Conservation (phyloP, 2,113 vertebrate genomes). For the Urocolius indicus region DNA sequence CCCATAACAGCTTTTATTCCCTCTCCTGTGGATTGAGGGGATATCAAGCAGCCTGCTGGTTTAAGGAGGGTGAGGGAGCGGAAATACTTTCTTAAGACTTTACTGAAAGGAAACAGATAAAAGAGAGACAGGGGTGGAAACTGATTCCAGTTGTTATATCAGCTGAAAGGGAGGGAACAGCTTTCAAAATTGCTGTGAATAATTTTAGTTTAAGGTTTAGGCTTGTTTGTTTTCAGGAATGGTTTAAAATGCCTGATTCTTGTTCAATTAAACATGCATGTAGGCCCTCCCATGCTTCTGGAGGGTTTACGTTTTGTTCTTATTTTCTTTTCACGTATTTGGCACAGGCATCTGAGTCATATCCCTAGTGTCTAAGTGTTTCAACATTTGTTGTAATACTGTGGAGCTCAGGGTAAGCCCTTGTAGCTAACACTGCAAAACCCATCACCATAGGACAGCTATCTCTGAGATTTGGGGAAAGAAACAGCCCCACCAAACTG, state of each 20-base stretch:
- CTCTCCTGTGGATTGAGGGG: background rate
- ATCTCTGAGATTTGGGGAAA: fast-evolving
- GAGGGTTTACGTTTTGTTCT: background rate
- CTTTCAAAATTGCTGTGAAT: background rate
- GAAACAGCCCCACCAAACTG: fast-evolving
- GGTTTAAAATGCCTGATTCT: background rate
- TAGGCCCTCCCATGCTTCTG: background rate
- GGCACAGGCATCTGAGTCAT: background rate
- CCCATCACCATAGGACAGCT: background rate
- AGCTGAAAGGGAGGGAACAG: background rate
- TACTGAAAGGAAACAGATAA: constrained; percentile 47
- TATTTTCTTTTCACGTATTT: constrained; percentile 10
- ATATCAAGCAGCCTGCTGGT: background rate
- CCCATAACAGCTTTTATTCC: background rate
- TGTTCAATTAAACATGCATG: background rate
- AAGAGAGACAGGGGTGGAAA: background rate
- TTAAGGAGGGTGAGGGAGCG: background rate
- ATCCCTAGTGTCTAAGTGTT: background rate
- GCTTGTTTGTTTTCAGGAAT: background rate
- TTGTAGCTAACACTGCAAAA: background rate
- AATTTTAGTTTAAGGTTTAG: background rate
- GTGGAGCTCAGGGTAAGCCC: background rate
- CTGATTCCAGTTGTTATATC: constrained; percentile 5
- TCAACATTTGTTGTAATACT: background rate
- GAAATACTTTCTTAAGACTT: constrained; percentile 45